Evolutionary conservation across 1,140 invertebrate species (phyloP).

Genomic region (Pogonus chalceus): DNA sequence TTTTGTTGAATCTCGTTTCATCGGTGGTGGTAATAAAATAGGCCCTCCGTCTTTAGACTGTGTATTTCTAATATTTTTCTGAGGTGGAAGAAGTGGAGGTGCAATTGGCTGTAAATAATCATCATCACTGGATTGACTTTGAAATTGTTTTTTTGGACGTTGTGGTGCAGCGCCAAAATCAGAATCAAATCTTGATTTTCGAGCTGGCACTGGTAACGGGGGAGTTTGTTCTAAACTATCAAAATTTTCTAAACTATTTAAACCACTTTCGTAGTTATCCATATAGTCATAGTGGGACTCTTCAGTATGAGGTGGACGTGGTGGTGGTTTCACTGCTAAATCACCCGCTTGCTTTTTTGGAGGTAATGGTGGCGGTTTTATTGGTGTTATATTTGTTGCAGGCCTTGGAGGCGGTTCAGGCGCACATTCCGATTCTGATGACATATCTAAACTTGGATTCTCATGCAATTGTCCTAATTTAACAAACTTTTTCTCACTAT

Average conservation of each 20-base stretch:
- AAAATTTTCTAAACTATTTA: conserved; percentile 29
- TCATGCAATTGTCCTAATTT: conserved; percentile 20
- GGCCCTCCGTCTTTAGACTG: conserved; percentile 13
- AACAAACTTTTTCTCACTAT: conserved; percentile 12
- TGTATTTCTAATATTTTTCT: conserved; percentile 24
- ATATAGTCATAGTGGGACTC: conserved; percentile 52
- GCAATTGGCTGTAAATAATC: conserved; percentile 52
- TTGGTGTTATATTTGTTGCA: conserved; percentile 39
- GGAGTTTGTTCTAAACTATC: conserved; percentile 37
- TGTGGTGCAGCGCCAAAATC: conserved; percentile 31
- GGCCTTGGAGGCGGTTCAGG: conserved; percentile 63
- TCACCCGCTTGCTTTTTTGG: conserved; percentile 54
- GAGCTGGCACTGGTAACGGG: conserved; percentile 49
- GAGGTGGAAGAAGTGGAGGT: conserved; percentile 36
- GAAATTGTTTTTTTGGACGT: conserved; percentile 35
- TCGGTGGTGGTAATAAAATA: conserved; percentile 25
- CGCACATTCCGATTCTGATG: conserved; percentile 35
- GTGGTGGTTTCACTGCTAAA: conserved; percentile 45
- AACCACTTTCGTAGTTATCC: conserved; percentile 41
- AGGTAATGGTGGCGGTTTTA: conserved; percentile 71
- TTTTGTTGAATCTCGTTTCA: conserved; percentile 18
- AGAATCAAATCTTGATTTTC: conserved; percentile 45
- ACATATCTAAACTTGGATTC: conserved; percentile 27
- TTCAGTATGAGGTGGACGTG: conserved; percentile 50
- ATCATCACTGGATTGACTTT: conserved; percentile 36